A percentile compares a stretch with the other conserved stretches of the same genome.
Evolutionary conservation across 2,888 invertebrate species (phyloP).

Genomic region (Trichacis sp.): DNA sequence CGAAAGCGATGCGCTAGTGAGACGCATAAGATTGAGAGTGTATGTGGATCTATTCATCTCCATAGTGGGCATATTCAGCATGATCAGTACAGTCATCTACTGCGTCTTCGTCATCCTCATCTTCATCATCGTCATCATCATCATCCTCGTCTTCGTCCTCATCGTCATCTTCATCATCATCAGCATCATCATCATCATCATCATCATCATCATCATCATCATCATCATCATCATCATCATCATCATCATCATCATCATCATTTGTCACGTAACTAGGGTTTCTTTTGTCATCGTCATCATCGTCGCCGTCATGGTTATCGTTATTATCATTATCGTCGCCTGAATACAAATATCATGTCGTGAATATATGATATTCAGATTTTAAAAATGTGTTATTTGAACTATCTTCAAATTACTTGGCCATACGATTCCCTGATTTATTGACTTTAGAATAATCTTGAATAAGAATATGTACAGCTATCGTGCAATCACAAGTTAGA

Average conservation of each 20-base stretch:
- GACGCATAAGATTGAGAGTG: no score
- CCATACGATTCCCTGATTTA: no score
- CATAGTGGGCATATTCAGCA: slow-evolving; percentile 66
- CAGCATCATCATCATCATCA: slow-evolving; percentile 69
- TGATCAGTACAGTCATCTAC: slow-evolving; percentile 65
- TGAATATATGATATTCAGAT: background rate
- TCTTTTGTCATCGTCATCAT: slow-evolving; percentile 56
- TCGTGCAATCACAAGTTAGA: no score
- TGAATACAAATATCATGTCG: slow-evolving; percentile 21
- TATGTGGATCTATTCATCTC: no score
- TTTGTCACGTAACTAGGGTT: no score
- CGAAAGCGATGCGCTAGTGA: no score
- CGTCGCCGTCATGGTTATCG: slow-evolving; percentile 69
- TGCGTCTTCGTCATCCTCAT: slow-evolving; percentile 68
- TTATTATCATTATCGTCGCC: slow-evolving; percentile 66
- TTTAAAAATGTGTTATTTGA: no score
- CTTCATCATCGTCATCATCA: slow-evolving; percentile 73
- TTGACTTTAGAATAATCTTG: no score
- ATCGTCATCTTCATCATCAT: slow-evolving; percentile 59
- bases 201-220: slow-evolving; percentile 68
- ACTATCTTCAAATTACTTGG: no score
- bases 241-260: slow-evolving; percentile 35
- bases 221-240: slow-evolving; percentile 74
- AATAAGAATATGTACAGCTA: no score
- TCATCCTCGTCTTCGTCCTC: slow-evolving; percentile 25